These are phyloP conservation scores for Dufourea novaeangliae DNA, from an alignment of 1,140 invertebrate species.

Conservation along the genomic window DNA sequence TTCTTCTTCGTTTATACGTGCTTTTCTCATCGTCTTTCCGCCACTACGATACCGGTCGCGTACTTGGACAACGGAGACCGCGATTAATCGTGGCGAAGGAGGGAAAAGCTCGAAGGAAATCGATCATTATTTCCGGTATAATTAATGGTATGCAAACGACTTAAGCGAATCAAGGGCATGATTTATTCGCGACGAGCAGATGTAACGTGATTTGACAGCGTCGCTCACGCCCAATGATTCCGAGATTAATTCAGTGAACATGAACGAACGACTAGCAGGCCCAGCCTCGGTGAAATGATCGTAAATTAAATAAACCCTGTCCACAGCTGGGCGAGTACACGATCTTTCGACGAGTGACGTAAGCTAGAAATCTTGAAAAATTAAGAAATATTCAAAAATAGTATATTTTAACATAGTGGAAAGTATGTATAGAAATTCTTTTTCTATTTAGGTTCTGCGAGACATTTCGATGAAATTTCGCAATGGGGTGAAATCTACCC, in stretches of 20 bases:
- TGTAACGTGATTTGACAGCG: conserved; percentile 51
- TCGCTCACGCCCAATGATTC: conserved; percentile 41
- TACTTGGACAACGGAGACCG: neutral
- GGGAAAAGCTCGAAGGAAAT: conserved; percentile 9
- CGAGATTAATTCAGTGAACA: conserved; percentile 53
- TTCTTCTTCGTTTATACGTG: neutral
- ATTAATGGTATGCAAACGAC: conserved; percentile 64
- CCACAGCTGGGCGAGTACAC: conserved; percentile 17
- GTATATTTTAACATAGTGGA: too few species aligned
- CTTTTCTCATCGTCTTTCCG: neutral
- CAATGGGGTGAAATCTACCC: neutral
- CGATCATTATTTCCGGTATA: conserved; percentile 58
- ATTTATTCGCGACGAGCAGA: conserved; percentile 57
- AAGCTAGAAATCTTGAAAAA: neutral
- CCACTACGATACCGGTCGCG: neutral
- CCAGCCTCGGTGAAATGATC: conserved; percentile 25
- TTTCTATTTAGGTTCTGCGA: too few species aligned
- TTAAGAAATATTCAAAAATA: too few species aligned
- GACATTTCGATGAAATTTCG: neutral
- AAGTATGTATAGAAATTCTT: too few species aligned
- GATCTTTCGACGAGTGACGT: neutral
- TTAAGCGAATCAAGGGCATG: conserved; percentile 56
- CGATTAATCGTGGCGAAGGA: conserved; percentile 34
- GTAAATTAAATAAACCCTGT: conserved; percentile 43
- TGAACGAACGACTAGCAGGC: conserved; percentile 37